These are phyloP conservation scores for Pyralis farinalis DNA, from an alignment of 2,888 invertebrate genomes.

Conservation along the genomic window DNA sequence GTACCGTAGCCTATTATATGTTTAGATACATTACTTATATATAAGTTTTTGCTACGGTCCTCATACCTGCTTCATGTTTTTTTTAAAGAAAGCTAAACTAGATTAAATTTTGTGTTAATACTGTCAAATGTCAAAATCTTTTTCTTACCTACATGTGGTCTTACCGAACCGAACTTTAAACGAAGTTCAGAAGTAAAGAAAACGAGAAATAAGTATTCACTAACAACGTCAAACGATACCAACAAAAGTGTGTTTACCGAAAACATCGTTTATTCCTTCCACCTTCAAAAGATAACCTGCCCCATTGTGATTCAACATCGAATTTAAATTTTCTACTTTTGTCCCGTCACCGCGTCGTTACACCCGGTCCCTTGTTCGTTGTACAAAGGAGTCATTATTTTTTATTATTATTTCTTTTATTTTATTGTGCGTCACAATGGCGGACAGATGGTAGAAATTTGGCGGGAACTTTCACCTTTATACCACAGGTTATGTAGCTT, in stretches of 20 bases:
- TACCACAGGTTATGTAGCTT: not conserved
- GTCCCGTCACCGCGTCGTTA: constrained; percentile 11
- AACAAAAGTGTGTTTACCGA: not conserved
- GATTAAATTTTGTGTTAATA: no score
- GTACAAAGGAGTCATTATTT: constrained; percentile 47
- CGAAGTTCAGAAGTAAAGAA: no score
- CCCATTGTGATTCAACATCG: constrained; percentile 44
- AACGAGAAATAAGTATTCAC: no score
- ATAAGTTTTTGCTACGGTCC: no score
- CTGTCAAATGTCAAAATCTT: no score
- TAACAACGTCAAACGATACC: no score
- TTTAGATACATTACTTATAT: no score
- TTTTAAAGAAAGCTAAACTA: no score
- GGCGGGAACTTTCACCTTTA: constrained; percentile 26
- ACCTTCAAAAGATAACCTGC: constrained; percentile 34
- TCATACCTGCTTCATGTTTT: no score
- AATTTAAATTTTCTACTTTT: constrained; percentile 46
- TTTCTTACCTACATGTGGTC: no score
- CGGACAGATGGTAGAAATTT: constrained; percentile 13
- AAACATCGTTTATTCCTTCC: constrained; percentile 13
- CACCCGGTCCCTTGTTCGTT: constrained; percentile 18
- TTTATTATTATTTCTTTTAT: constrained; percentile 60
- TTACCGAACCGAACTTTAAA: no score
- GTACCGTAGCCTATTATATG: no score
- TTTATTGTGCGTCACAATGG: constrained; percentile 45